Base-by-base conservation (phyloP, 64 coral and sea anemone species). In the Montipora cactus region DNA sequence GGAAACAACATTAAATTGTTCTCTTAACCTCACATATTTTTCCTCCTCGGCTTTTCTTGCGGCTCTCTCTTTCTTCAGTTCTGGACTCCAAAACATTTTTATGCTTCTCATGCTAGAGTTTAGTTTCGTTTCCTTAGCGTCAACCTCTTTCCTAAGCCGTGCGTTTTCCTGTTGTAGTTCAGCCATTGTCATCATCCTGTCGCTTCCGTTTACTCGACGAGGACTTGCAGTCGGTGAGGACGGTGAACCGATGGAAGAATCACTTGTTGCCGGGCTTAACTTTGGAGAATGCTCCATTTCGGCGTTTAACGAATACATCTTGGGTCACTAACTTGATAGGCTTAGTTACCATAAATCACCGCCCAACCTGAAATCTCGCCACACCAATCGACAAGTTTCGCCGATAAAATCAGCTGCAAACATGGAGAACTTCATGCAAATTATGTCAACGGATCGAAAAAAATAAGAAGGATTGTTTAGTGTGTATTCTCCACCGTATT, bases 31-130 rank as follows among this genome's bases (percentile, higher is more conserved):
- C 47, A 87, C 73, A 79, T 71, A 96, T 80, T 96, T 96, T 49
- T 99, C 92, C 16, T 75, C 95, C 52, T 99, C 91, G 16, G 84
- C 78, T 70, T 96, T 99, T 2, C 95, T 92, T 8, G 98, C 98
- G 12, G 95, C 92, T 76, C 95, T 91, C 66, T 99, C 98, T 90
- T 99, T 99, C 62, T 99, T 99, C 84, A 99, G 61, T 75, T 99
- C 98, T 3, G 98, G 98, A 77, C 98, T 99, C 98, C 98, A 99
- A 84, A 99, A 99, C 67, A 89, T 96, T 78, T 99, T 99, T 51
- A 99, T 99, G 18, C 98, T 99, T 82, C 95, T 92, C 98, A 99
- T 99, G 67, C 95, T 99, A 9, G 98, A 99, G 51, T 92, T 99
- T 15, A 99, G 78, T 67, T 96, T 99, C 16, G 95, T 95, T 90